phyloP scores from a whole-genome alignment of 1,140 invertebrate species.

The Anadara kagoshimensis region DNA sequence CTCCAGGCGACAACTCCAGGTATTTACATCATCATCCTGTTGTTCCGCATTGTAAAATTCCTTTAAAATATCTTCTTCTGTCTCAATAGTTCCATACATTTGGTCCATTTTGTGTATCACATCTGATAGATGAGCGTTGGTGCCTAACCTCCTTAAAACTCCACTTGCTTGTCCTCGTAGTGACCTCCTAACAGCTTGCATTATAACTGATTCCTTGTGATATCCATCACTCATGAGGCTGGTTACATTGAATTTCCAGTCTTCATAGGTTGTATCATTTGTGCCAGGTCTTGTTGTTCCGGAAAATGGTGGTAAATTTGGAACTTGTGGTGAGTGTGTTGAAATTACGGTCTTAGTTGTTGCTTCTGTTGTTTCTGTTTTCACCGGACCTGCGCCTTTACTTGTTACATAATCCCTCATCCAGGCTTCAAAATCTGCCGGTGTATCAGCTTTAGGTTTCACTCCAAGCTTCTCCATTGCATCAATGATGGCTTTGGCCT shows the following conservation, averaged over 20 bases:
- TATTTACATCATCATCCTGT: conserved; percentile 1
- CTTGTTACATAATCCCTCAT: background rate
- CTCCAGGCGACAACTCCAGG: conserved; percentile 24
- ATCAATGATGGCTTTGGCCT: too few relatives aligned
- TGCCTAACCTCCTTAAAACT: background rate
- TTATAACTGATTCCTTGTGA: background rate
- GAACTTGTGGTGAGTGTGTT: background rate
- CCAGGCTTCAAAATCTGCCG: background rate
- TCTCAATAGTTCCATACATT: background rate
- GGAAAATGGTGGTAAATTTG: background rate
- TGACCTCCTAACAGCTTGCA: background rate
- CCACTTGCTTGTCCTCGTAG: conserved; percentile 5
- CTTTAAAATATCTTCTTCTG: background rate
- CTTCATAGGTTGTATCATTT: background rate
- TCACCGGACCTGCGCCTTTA: background rate
- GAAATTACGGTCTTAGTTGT: background rate
- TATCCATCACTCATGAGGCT: background rate
- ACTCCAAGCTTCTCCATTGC: background rate
- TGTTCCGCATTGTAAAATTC: conserved; percentile 20
- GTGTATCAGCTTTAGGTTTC: background rate
- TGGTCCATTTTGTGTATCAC: conserved; percentile 2
- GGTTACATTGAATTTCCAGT: conserved; percentile 1
- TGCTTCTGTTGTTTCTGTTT: background rate
- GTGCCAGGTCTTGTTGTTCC: background rate
- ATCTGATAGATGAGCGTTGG: background rate